Conservation (phyloP, 1,140 invertebrate genomes). For the Orchesella cincta region DNA sequence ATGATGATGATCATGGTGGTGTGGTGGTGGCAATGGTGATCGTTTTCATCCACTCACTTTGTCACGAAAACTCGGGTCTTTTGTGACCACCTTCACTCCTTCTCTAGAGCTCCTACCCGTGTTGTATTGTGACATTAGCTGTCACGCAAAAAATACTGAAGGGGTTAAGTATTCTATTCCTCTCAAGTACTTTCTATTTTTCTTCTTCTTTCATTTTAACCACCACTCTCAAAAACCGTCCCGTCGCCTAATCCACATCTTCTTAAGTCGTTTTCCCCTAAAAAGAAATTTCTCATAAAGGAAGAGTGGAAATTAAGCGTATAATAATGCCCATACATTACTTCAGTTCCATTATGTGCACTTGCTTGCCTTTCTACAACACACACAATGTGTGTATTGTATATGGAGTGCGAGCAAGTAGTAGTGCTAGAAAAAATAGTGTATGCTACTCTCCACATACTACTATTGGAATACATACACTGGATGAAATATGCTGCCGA, state of each 20-base stretch:
- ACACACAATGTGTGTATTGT: too few relatives aligned
- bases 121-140: background rate
- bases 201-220: background rate
- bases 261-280: background rate
- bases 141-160: constrained; percentile 17
- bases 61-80: background rate
- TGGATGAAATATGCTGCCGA: too few relatives aligned
- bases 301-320: constrained; percentile 4
- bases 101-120: background rate
- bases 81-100: constrained; percentile 1
- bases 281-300: constrained; percentile 17
- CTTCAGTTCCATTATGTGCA: constrained; percentile 6
- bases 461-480: too few relatives aligned
- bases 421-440: too few relatives aligned
- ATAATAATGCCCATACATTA: background rate
- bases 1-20: background rate
- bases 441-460: too few relatives aligned
- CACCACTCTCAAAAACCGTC: background rate
- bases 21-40: background rate
- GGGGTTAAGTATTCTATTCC: background rate
- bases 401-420: too few relatives aligned
- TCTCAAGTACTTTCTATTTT: background rate
- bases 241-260: background rate
- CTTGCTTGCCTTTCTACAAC: constrained; percentile 6
- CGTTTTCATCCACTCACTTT: constrained; percentile 20